These are phyloP conservation scores for Drosophila affinis DNA, from an alignment of 2,888 invertebrate genomes.

Conservation along the genomic window DNA sequence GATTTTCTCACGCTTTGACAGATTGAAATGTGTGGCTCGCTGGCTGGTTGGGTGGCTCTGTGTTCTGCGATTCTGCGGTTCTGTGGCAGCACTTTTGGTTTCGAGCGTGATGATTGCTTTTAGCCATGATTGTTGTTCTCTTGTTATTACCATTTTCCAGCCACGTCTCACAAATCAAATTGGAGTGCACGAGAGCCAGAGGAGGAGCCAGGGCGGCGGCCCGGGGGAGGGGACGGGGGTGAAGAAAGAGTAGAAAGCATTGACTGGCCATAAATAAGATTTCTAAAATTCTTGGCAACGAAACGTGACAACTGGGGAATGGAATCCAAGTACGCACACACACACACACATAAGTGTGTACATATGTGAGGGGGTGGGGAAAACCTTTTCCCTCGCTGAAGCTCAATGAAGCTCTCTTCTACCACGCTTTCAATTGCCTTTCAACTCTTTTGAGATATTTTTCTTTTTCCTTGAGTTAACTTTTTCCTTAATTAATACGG, in stretches of 20 bases:
- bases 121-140: slow-evolving; percentile 38
- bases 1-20: slow-evolving; percentile 47
- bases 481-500: slow-evolving; percentile 71
- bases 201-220: not conserved
- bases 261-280: slow-evolving; percentile 64
- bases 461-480: not conserved
- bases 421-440: slow-evolving; percentile 23
- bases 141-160: slow-evolving; percentile 31
- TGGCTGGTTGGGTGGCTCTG: not conserved
- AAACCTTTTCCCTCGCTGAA: not conserved
- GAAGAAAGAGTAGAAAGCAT: slow-evolving; percentile 64
- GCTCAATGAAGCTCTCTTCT: slow-evolving; percentile 7
- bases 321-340: slow-evolving; percentile 14
- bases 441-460: slow-evolving; percentile 40
- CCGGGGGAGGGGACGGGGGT: not conserved
- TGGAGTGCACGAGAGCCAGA: slow-evolving; percentile 14
- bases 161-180: slow-evolving; percentile 38
- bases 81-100: slow-evolving; percentile 61
- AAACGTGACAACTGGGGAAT: slow-evolving; percentile 67
- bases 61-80: slow-evolving; percentile 15
- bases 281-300: slow-evolving; percentile 71
- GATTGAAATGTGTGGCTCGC: slow-evolving; percentile 28
- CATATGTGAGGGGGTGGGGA: not conserved
- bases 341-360: too few species aligned
- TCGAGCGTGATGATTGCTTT: slow-evolving; percentile 57